Percentiles rank a stretch among this genome's conserved stretches.
phyloP scores from a whole-genome alignment of 2,113 vertebrate species.

The Oncorhynchus gorbuscha region DNA sequence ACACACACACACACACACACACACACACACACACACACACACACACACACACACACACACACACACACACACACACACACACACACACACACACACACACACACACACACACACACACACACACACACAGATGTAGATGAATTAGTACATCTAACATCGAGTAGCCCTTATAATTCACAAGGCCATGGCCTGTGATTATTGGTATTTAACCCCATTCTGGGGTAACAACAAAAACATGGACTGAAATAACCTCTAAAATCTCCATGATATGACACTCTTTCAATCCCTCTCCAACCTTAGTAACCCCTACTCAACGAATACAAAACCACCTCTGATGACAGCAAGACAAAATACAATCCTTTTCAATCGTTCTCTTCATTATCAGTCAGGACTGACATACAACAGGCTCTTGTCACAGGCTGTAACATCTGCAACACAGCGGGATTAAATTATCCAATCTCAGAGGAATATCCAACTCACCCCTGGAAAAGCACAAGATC shows the following conservation, averaged over 20 bases:
- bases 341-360: not conserved
- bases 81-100: too few relatives aligned
- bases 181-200: constrained; percentile 66
- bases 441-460: not conserved
- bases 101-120: too few relatives aligned
- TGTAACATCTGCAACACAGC: too few relatives aligned
- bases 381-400: constrained; percentile 10
- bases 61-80: too few relatives aligned
- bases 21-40: too few relatives aligned
- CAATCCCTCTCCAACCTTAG: not conserved
- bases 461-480: constrained; percentile 1
- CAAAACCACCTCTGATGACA: not conserved
- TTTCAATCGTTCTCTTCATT: not conserved
- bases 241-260: constrained; percentile 4
- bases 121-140: not conserved
- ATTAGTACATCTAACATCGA: constrained; percentile 21
- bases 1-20: too few relatives aligned
- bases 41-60: too few relatives aligned
- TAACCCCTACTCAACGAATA: constrained; percentile 24
- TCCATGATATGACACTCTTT: not conserved
- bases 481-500: constrained; percentile 13
- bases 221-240: constrained; percentile 39
- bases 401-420: too few relatives aligned
- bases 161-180: constrained; percentile 75
- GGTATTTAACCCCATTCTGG: constrained; percentile 65